Evolutionary conservation across 2,888 invertebrate genomes (phyloP).

Genomic region (Thyatira batis): DNA sequence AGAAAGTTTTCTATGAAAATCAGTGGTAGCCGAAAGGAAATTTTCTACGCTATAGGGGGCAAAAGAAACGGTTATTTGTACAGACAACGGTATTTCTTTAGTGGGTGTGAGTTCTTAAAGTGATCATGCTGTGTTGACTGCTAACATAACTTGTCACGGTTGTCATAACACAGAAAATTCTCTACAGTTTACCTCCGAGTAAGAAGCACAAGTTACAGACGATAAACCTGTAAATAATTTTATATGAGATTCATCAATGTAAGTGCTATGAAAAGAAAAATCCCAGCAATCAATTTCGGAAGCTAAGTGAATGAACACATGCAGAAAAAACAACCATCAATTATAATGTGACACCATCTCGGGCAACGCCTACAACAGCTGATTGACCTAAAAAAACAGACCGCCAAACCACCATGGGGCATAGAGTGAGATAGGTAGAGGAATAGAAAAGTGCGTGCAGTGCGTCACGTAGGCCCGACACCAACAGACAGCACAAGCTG

Average conservation of each 20-base stretch:
- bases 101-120: neutral
- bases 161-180: neutral
- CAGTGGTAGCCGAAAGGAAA: neutral
- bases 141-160: neutral
- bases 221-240: too few relatives aligned
- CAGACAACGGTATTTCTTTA: neutral
- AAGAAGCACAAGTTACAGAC: too few relatives aligned
- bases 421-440: slow-evolving; percentile 40
- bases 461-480: slow-evolving; percentile 61
- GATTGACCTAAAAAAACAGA: slow-evolving; percentile 50
- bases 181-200: too few relatives aligned
- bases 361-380: slow-evolving; percentile 38
- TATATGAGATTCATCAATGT: too few relatives aligned
- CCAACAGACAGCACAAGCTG: slow-evolving; percentile 22
- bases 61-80: neutral
- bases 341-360: slow-evolving; percentile 14
- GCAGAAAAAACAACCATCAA: slow-evolving; percentile 15
- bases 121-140: neutral
- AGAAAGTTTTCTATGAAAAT: neutral
- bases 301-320: neutral
- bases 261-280: neutral
- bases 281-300: neutral
- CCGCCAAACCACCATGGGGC: slow-evolving; percentile 19
- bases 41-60: neutral
- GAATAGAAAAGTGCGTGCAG: slow-evolving; percentile 48